Base-by-base conservation (phyloP, 1,140 invertebrate genomes). In the Drosophila carrolli region DNA sequence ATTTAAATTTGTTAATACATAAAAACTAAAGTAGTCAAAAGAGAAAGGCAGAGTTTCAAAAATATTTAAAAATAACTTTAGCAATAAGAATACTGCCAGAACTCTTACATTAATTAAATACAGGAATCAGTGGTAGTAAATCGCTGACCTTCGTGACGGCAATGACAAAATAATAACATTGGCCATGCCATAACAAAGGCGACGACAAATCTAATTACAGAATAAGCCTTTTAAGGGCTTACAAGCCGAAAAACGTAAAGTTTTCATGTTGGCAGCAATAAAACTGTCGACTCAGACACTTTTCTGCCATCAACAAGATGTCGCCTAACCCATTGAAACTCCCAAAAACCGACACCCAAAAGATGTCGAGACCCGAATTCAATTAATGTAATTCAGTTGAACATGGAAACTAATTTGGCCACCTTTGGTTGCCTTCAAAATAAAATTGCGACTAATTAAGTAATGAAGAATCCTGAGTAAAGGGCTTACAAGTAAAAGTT, bases 381-480 rank as follows among this genome's bases (percentile, higher is more conserved):
- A 72, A 71, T 72, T 72, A 72, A 72, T 58, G 66, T 72, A 58
- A 71, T 72, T 71, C 44, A 58, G 44, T 32, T 43, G 53, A 72
- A 66, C 65, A 68, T 44, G 61, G 27, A 53, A 68, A 50, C 68
- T 70, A 70, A 71, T 71, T 71, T 72, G 44, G 66, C 50, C 67
- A 71, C 67, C 65, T 72, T 71, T 50, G 68, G 29, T 29, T 58
- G 68, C 14, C n/a, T 41, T 51, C 5, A 48, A 71, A 71, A 71
- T 58, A 50, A 37, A 58, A 41, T 58, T 48, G 19, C 29, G 11
- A 58, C 68, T 71, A 72, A 72, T 72, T 72, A 43, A 35, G 68
- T 71, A 71, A 71, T 72, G 55, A 72, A 70, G 32, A 50, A 71
- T 48, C 9, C 44, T 50, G 44, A 4, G 16, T 27, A 13, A 13